Evolutionary conservation across 2,888 invertebrate species (phyloP).

Genomic region (Lepidocyrtinus sp.): DNA sequence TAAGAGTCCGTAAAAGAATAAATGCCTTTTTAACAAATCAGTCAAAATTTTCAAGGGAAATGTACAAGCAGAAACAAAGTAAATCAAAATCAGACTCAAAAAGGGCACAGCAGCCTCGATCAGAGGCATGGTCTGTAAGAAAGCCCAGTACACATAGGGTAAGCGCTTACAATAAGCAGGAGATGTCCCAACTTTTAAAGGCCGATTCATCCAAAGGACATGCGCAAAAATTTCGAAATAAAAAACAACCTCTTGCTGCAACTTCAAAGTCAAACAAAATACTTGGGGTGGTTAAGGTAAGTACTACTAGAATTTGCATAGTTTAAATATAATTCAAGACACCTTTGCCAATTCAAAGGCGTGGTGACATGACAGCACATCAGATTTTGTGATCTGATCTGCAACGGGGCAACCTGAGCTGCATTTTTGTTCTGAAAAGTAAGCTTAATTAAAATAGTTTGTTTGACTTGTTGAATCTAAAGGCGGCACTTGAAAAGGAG

Average conservation of each 20-base stretch:
- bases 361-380: no score
- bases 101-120: background rate
- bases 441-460: background rate
- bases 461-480: background rate
- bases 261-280: background rate
- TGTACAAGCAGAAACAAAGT: background rate
- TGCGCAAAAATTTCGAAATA: background rate
- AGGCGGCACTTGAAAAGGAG: conserved; percentile 21
- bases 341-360: no score
- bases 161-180: conserved; percentile 4
- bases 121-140: conserved; percentile 20
- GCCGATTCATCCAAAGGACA: background rate
- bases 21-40: no score
- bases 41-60: no score
- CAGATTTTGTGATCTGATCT: no score
- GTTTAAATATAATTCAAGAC: no score
- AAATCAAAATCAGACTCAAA: background rate
- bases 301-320: no score
- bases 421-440: background rate
- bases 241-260: background rate
- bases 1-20: no score
- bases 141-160: conserved; percentile 18
- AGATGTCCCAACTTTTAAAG: conserved; percentile 11
- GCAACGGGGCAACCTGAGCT: background rate
- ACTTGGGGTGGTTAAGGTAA: background rate